Evolutionary conservation across 2,797 vertebrate genomes (phyloP), one percentile per base, ranked within the genome.

Genomic region (Glyptemys insculpta): DNA sequence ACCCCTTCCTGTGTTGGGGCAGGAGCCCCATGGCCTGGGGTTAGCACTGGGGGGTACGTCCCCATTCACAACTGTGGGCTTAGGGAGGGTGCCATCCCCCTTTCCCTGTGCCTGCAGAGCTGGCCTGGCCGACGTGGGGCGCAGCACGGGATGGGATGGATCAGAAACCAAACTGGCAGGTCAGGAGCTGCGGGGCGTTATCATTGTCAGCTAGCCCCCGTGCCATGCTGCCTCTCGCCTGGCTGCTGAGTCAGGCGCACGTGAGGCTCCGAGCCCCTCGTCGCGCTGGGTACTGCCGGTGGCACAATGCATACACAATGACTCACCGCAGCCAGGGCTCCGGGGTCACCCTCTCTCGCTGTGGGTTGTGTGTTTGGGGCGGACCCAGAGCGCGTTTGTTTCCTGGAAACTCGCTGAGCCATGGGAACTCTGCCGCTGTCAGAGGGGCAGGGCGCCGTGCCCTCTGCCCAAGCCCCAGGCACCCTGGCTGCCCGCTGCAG

Each of bases 351-450:
- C 44, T 76, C 68, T 25, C 14, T 3, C 25, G 4, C 44, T 29
- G 41, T 18, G 81, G 12, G 95, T 81, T 2, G 56, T 23, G 65
- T 72, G 65, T 37, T 72, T 72, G 81, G 72, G 96, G 95, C 88
- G 94, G 96, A 87, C 53, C 72, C 49, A 91, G 85, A 87, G 78
- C 1, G 34, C 82, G 92, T 76, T 1, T 25, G 96, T 81, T 87
- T 93, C 95, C 5, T 91, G 95, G 94, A 87, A 93, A 94, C 93
- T 93, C 94, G 94, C 97, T 97, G 93, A 93, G 95, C 96, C 91
- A 81, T 80, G 78, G 52, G 83, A 56, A 53, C 62, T 18, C 79
- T 3, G n/a, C 37, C 4, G 11, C n/a, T 2, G 88, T 76, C 87
- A 53, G 89, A 44, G 50, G 79, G 92, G 95, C 94, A 92, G 68